Conservation (phyloP, 2,888 invertebrate species). For the Melanotus villosus region DNA sequence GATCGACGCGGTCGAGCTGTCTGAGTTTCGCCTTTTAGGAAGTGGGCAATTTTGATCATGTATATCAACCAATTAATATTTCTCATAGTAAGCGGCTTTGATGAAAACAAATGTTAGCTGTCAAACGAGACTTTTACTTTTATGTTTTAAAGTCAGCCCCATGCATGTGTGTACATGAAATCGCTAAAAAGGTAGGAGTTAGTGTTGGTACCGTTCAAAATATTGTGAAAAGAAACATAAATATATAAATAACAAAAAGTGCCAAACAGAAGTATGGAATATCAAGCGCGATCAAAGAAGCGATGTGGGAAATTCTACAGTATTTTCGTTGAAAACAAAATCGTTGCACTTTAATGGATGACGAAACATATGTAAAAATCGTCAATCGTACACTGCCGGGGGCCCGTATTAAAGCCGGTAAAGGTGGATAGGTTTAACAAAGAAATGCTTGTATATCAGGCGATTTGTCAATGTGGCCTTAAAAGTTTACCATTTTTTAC, state of each 20-base stretch:
- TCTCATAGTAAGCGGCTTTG: too few relatives aligned
- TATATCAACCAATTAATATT: too few relatives aligned
- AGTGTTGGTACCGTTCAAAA: constrained; percentile 3
- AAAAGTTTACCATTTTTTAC: constrained; percentile 9
- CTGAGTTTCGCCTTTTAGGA: too few relatives aligned
- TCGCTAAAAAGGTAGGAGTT: constrained; percentile 7
- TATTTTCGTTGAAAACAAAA: not conserved
- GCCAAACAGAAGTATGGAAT: not conserved
- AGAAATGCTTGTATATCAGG: constrained; percentile 16
- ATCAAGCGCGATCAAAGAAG: not conserved
- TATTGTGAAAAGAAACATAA: not conserved
- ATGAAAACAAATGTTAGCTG: too few relatives aligned
- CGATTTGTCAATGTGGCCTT: constrained; percentile 3
- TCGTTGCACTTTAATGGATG: not conserved
- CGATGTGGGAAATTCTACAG: not conserved
- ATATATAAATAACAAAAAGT: not conserved
- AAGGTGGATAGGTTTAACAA: constrained; percentile 2
- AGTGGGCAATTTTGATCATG: too few relatives aligned
- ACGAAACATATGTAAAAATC: not conserved
- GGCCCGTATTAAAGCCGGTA: not conserved
- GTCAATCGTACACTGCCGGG: not conserved
- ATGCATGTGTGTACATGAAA: not conserved
- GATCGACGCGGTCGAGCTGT: too few relatives aligned
- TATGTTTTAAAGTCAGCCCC: not conserved
- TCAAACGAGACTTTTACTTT: too few relatives aligned